Evolutionary conservation across 2,888 invertebrate genomes (phyloP).

Genomic region (Andrena minutula): DNA sequence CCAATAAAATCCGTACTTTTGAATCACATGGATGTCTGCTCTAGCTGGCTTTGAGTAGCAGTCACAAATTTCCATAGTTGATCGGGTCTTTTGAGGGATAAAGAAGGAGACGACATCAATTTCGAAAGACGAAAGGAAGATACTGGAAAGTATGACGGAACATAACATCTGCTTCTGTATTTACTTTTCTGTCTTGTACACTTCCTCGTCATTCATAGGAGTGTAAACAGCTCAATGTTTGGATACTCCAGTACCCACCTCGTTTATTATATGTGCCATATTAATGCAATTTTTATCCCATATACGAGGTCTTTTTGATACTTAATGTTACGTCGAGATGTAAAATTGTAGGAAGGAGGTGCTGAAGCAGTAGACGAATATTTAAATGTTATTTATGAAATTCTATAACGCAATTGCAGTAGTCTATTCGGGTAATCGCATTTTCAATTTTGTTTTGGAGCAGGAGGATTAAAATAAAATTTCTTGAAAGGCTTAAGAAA

Average conservation of each 20-base stretch:
- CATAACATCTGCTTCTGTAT: slow-evolving; percentile 25
- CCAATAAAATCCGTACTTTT: slow-evolving; percentile 70
- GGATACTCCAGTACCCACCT: neutral
- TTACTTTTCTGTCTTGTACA: slow-evolving; percentile 20
- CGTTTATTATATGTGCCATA: slow-evolving; percentile 3
- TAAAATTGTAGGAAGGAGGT: too few species aligned
- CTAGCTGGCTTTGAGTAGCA: slow-evolving; percentile 62
- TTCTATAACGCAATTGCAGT: neutral
- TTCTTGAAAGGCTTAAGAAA: too few species aligned
- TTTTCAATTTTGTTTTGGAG: too few species aligned
- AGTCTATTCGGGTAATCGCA: too few species aligned
- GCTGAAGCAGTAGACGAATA: neutral
- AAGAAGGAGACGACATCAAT: slow-evolving; percentile 50
- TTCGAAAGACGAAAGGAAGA: slow-evolving; percentile 20
- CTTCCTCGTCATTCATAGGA: slow-evolving; percentile 29
- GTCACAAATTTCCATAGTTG: slow-evolving; percentile 71
- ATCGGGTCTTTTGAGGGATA: slow-evolving; percentile 69
- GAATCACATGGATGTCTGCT: slow-evolving; percentile 65
- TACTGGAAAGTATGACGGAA: slow-evolving; percentile 29
- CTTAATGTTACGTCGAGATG: neutral
- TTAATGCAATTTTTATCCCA: neutral
- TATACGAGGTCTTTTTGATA: neutral
- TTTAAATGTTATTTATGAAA: neutral
- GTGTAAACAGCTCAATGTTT: slow-evolving; percentile 39
- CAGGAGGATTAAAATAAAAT: too few species aligned